Base-by-base conservation (phyloP, 2,797 vertebrate genomes). In the Balearica regulorum region DNA sequence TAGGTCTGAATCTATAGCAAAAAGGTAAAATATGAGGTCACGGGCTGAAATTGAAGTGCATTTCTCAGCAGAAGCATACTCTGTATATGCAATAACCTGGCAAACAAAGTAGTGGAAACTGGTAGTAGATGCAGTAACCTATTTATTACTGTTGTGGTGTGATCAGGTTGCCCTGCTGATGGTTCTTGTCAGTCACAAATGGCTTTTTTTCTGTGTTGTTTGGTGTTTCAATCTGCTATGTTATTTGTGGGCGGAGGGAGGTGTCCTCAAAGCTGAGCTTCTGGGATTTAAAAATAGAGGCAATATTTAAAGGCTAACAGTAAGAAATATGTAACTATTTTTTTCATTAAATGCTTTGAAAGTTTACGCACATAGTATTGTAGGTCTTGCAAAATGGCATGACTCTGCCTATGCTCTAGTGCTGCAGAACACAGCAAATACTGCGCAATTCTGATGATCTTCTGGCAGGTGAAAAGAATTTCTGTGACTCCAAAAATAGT, bases 1-100 rank as follows among this genome's bases (percentile, higher is more conserved):
- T 69, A 75, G 46, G 54, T 75, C 72, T 95, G 90, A 71, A 81
- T 85, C 55, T 84, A 39, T 37, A 91, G 46, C 57, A 83, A 48
- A 93, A 92, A 78, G 65, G 92, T 96, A 93, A 95, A 94, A 83
- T 65, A 89, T 7, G 55, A 87, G 70, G 66, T 93, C 73, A 57
- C 9, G 26, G 62, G 39, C 77, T 94, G 78, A 89, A 89, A 85
- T 0, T 64, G 44, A 88, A 88, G 19, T 53, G 35, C 26, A 26
- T 91, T 69, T 79, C 24, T 70, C 62, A 82, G 79, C 39, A 93
- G 57, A 86, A 83, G 68, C 31, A 62, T 88, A 43, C 37, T 86
- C 46, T 79, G 21, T 54, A 4, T 62, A 21, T 39, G 26, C 49
- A 72, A 75, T 55, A 57, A 65, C 16, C 54, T 62, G 10, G 31